Evolutionary conservation across 2,797 vertebrate genomes (phyloP).

Genomic region (Onychomys arenicola): DNA sequence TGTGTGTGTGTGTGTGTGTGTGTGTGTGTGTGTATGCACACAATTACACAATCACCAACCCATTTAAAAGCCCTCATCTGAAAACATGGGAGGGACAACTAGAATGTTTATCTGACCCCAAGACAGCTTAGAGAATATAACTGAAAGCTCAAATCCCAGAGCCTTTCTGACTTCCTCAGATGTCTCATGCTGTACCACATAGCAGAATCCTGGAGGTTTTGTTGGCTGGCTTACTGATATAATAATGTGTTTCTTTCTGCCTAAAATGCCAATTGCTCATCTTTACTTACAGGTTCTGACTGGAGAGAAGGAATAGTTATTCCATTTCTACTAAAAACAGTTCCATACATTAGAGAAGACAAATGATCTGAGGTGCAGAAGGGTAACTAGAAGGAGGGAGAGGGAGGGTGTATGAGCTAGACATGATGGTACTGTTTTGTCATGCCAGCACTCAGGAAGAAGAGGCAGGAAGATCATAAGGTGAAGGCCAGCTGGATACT

Average conservation of each 20-base stretch:
- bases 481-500: background rate
- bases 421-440: background rate
- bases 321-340: background rate
- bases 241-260: slow-evolving; percentile 31
- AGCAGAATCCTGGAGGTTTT: background rate
- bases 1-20: background rate
- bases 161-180: background rate
- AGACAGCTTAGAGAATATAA: background rate
- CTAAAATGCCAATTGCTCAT: background rate
- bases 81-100: background rate
- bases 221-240: background rate
- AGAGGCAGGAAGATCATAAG: background rate
- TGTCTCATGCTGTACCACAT: background rate
- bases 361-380: background rate
- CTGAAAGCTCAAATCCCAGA: background rate
- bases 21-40: background rate
- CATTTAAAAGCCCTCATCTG: background rate
- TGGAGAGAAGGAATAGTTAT: background rate
- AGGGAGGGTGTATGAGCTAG: background rate
- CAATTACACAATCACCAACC: background rate
- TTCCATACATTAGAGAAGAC: background rate
- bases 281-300: background rate
- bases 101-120: slow-evolving; percentile 14
- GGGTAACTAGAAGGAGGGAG: background rate
- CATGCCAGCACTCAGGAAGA: background rate